Base-by-base conservation (phyloP, 2,888 invertebrate species). In the Epinotia brunnichana region DNA sequence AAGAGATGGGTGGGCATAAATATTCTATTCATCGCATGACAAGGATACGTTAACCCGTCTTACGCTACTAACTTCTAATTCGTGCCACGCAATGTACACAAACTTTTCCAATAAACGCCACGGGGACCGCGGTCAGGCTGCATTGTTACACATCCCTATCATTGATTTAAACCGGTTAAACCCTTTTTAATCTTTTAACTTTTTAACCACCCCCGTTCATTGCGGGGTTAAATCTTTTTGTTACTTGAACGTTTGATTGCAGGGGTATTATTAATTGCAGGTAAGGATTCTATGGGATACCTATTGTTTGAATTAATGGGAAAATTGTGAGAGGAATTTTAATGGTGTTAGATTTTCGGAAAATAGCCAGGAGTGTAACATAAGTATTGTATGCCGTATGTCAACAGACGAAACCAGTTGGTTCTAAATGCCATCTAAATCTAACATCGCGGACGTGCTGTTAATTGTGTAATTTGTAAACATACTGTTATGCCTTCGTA, bases 101-200 rank as follows among this genome's bases (percentile, higher is more conserved):
- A 92, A 92, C 87, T 92, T 92, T 91, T 91, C 91, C 90, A 92
- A 92, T 92, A 92, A 90, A 88, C 84, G 90, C 84, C 85, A 86
- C 86, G 81, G 81, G 82, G 83, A 84, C 84, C 85, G 80, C 78
- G 85, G 89, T 81, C 83, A 78, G 79, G 81, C 76, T 82, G 87
- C 88, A 88, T 90, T 91, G 91, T 89, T 87, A 85, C 80, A 79
- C 77, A 79, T 78, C 79, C 80, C 80, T 85, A 80, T 82, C 82
- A 87, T 85, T 87, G 85, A 85, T 88, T 88, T 83, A 82, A 82
- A 78, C 80, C 78, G 80, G 77, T 78, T 79, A 75, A 82, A 78
- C 79, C 82, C 81, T 81, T 82, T 87, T 86, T 84, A 88, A 86
- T 84, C 84, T 84, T 83, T 84, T 82, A 82, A 84, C 83, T 83